Percentiles rank a stretch among this genome's conserved stretches.
phyloP scores from a whole-genome alignment of 1,140 invertebrate species.

The Ceratosolen solmsi region DNA sequence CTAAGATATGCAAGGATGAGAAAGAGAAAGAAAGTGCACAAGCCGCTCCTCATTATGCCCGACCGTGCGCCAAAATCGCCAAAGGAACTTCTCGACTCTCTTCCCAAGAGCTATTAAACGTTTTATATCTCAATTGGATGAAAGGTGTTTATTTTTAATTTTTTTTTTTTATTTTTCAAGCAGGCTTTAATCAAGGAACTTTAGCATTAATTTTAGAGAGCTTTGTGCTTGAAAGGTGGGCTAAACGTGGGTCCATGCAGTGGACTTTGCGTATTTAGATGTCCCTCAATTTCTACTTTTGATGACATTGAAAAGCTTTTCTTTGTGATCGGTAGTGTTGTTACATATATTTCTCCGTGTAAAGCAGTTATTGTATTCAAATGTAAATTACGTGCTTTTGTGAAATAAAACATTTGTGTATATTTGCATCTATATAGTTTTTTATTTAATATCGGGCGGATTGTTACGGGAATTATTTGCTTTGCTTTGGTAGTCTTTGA shows the following conservation, averaged over 20 bases:
- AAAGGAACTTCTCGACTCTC: background rate
- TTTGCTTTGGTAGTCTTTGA: too few species aligned
- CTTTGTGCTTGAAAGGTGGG: background rate
- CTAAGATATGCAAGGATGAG: background rate
- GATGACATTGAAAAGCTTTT: background rate
- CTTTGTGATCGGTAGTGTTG: background rate
- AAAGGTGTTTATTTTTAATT: conserved; percentile 2
- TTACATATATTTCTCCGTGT: background rate
- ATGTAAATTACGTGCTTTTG: conserved; percentile 34
- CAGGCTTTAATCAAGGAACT: conserved; percentile 30
- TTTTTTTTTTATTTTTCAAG: background rate
- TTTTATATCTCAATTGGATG: conserved; percentile 44
- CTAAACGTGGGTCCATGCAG: too few species aligned
- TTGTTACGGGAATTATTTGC: background rate
- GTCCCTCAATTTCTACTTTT: background rate
- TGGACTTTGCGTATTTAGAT: background rate
- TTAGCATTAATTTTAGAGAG: conserved; percentile 23
- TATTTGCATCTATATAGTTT: conserved; percentile 1
- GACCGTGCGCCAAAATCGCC: background rate
- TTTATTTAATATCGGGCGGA: conserved; percentile 13
- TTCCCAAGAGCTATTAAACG: conserved; percentile 40
- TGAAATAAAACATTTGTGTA: background rate
- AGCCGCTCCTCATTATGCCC: conserved; percentile 34
- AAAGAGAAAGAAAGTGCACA: background rate
- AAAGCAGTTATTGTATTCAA: conserved; percentile 46